phyloP scores from a whole-genome alignment of 2,797 vertebrate genomes.

The Hoplostethus atlanticus region DNA sequence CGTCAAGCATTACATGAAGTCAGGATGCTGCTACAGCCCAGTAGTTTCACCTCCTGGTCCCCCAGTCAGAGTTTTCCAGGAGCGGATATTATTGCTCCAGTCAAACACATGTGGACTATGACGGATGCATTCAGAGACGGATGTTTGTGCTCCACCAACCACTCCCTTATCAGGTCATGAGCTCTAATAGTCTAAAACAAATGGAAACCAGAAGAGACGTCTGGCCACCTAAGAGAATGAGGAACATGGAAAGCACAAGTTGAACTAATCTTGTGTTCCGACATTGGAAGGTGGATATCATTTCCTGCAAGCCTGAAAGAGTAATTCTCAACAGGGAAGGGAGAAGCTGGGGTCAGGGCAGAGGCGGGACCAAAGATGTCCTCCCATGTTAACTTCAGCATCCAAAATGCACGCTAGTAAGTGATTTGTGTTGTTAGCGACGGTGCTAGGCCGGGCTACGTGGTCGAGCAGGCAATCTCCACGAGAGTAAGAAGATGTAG shows the following conservation, averaged over 20 bases:
- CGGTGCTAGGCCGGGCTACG: neutral
- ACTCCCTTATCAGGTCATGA: slow-evolving; percentile 80
- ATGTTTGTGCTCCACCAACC: slow-evolving; percentile 77
- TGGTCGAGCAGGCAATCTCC: neutral
- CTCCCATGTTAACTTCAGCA: slow-evolving; percentile 16
- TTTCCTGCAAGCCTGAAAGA: slow-evolving; percentile 60
- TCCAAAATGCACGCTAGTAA: neutral
- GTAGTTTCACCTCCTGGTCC: slow-evolving; percentile 55
- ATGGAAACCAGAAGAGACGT: slow-evolving; percentile 81
- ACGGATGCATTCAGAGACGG: slow-evolving; percentile 74
- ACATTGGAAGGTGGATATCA: slow-evolving; percentile 51
- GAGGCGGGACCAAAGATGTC: slow-evolving; percentile 52
- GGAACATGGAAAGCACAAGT: slow-evolving; percentile 59
- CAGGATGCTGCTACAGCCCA: slow-evolving; percentile 28
- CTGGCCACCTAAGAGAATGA: slow-evolving; percentile 66
- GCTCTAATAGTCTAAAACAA: slow-evolving; percentile 78
- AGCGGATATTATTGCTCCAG: slow-evolving; percentile 68
- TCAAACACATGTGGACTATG: slow-evolving; percentile 76
- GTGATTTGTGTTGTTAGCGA: neutral
- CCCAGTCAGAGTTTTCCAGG: slow-evolving; percentile 56
- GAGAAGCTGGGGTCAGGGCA: slow-evolving; percentile 49
- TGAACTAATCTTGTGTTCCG: slow-evolving; percentile 65
- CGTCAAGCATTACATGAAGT: slow-evolving; percentile 51
- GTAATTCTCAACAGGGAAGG: slow-evolving; percentile 44
- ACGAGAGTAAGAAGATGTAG: neutral